Conservation (phyloP, 1,140 invertebrate species). For the Zophobas atratus region DNA sequence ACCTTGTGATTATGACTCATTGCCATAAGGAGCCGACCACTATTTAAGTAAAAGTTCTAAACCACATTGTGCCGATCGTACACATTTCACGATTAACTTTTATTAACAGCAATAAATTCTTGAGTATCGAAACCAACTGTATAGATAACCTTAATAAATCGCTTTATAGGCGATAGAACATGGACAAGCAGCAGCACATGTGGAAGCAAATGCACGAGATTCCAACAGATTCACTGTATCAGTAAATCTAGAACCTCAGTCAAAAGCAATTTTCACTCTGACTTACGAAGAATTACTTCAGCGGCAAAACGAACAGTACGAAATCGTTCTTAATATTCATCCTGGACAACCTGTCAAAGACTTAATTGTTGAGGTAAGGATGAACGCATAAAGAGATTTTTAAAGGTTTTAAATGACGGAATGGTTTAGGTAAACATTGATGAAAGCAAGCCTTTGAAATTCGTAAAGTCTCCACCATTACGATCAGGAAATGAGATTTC, state of each 20-base stretch:
- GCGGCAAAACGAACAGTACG: constrained; percentile 73
- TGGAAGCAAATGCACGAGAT: constrained; percentile 74
- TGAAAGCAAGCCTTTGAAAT: constrained; percentile 71
- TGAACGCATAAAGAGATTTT: not conserved
- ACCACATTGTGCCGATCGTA: too few species aligned
- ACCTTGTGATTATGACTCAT: too few species aligned
- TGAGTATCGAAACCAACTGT: too few species aligned
- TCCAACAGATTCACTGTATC: constrained; percentile 77
- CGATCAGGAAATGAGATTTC: constrained; percentile 67
- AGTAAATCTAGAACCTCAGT: constrained; percentile 74
- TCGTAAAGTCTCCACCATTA: constrained; percentile 72
- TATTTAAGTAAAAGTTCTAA: too few species aligned
- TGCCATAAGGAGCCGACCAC: too few species aligned
- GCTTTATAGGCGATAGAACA: constrained; percentile 71
- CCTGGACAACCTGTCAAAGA: constrained; percentile 72
- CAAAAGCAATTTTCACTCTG: constrained; percentile 75
- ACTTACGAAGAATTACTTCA: constrained; percentile 77
- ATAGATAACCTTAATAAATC: not conserved
- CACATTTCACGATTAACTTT: too few species aligned
- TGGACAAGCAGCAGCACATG: constrained; percentile 75
- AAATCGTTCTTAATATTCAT: constrained; percentile 75
- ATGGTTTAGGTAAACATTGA: constrained; percentile 70
- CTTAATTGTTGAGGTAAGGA: constrained; percentile 68
- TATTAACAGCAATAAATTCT: too few species aligned
- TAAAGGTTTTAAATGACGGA: constrained; percentile 2